Evolutionary conservation across 1,140 invertebrate genomes (phyloP).

Genomic region (Penaeus japonicus): DNA sequence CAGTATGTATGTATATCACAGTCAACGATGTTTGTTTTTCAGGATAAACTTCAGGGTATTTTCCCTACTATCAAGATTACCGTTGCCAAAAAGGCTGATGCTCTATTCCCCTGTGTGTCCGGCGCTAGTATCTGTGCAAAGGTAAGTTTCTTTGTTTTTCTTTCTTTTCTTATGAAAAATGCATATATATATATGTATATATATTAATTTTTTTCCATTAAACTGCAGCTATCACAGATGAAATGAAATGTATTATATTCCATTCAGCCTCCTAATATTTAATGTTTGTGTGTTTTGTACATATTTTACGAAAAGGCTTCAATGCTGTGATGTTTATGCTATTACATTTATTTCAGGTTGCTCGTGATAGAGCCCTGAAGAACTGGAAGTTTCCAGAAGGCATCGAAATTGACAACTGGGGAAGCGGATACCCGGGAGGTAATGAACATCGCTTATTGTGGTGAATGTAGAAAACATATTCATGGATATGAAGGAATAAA

Average conservation of each 20-base stretch:
- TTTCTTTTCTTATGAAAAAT: too few species aligned
- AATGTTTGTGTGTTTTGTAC: too few species aligned
- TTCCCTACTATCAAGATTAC: conserved; percentile 91
- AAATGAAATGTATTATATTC: too few species aligned
- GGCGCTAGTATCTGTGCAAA: conserved; percentile 99
- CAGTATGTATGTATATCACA: too few species aligned
- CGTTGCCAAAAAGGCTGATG: conserved; percentile 97
- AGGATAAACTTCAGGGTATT: conserved; percentile 78
- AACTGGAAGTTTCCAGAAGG: conserved; percentile 89
- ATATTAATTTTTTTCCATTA: too few species aligned
- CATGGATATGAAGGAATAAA: too few species aligned
- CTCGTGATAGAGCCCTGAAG: conserved; percentile 86
- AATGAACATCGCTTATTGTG: conserved; percentile 53
- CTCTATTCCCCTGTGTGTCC: conserved; percentile 93
- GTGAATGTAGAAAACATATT: neutral
- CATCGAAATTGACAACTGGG: conserved; percentile 72
- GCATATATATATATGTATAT: too few species aligned
- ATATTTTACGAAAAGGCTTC: too few species aligned
- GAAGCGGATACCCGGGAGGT: conserved; percentile 94
- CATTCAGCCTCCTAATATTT: too few species aligned
- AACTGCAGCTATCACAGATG: too few species aligned
- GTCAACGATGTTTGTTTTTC: conserved; percentile 31
- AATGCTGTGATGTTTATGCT: neutral
- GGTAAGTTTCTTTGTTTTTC: conserved; percentile 62
- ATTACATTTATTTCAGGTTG: conserved; percentile 69